Evolutionary conservation across 2,113 vertebrate species (phyloP).

Genomic region (Copsychus sechellarum): DNA sequence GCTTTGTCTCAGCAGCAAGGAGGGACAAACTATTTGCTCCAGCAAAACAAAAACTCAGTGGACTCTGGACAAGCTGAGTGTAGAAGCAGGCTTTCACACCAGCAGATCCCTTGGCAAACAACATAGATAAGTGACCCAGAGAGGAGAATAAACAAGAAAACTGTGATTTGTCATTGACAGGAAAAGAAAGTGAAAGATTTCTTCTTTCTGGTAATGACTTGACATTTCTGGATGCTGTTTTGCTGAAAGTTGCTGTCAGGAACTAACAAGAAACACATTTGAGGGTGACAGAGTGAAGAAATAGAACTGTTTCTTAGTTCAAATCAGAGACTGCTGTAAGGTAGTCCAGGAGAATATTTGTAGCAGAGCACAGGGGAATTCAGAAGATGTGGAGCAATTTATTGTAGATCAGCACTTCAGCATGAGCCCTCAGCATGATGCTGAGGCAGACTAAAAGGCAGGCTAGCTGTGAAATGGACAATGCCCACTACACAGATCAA

Average conservation of each 20-base stretch:
- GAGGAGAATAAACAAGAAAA: neutral
- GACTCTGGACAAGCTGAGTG: neutral
- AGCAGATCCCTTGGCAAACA: neutral
- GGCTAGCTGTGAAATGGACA: neutral
- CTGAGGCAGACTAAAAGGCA: neutral
- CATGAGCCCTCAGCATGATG: neutral
- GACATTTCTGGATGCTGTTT: neutral
- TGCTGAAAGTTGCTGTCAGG: neutral
- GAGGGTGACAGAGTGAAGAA: neutral
- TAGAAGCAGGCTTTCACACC: neutral
- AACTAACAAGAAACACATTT: slow-evolving; percentile 6
- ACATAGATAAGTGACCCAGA: neutral
- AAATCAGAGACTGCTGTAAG: neutral
- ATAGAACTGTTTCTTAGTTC: neutral
- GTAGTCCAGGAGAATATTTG: neutral
- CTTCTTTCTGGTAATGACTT: neutral
- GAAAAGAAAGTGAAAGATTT: slow-evolving; percentile 6
- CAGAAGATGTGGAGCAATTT: neutral
- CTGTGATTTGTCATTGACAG: neutral
- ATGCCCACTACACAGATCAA: neutral
- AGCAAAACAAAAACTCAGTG: neutral
- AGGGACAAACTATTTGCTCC: neutral
- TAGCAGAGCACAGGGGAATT: neutral
- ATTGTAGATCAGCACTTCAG: neutral
- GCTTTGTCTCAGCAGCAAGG: neutral